Base-by-base conservation (phyloP, 2,797 vertebrate genomes). In the Rhabdomys pumilio region DNA sequence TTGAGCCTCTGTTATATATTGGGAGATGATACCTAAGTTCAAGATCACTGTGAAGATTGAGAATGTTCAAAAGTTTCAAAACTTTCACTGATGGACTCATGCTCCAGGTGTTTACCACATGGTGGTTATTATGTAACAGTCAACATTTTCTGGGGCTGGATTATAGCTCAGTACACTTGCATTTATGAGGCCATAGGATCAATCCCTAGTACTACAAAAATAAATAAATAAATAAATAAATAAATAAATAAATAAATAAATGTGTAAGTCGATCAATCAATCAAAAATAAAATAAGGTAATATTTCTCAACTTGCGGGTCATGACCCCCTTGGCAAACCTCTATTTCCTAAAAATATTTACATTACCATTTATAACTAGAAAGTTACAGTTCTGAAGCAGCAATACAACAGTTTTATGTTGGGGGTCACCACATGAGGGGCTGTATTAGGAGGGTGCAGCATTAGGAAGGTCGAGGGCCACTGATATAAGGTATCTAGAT, bases 31-130 rank as follows among this genome's bases (percentile, higher is more conserved):
- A 73, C 0, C 29, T 15, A 84, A 14, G 22, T 93, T 72, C 67
- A 72, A 82, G 6, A 17, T 72, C 29, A 38, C 12, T 77, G 4
- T 93, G 59, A 55, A 69, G 57, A 94, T 14, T 44, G 59, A 41
- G 34, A 65, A 69, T 85, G 13, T 72, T 95, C 63, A n/a, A 50
- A 65, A 67, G 41, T 85, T 95, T 97, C 31, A 38, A 90, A 83
- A n/a, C 19, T 65, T 22, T 50, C 63, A 11, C 57, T 29, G 15
- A 55, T 89, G 31, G 55, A 31, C 50, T 50, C 31, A 63, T 8
- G 55, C 4, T 38, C 9, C 2, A 85, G 41, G 11, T 31, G 47
- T 69, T 91, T n/a, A 22, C 26, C 53, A 83, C 84, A 67, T 53
- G 55, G 6, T 65, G 85, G 41, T n/a, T 94, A 69, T 81, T 47